phyloP scores from a whole-genome alignment of 2,888 invertebrate genomes.

The Eupithecia vulgata region DNA sequence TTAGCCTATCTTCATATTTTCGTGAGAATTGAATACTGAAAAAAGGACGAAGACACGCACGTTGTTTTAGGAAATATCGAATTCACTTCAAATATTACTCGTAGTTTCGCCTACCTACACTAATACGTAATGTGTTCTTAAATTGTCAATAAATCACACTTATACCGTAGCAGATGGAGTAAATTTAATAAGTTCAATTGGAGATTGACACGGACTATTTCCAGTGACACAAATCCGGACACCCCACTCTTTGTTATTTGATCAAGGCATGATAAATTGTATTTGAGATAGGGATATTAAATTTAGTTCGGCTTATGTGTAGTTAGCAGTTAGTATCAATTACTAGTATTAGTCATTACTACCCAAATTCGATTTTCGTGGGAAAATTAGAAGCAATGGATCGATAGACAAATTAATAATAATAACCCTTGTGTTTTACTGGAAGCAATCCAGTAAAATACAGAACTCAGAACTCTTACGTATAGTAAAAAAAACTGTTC shows the following conservation, averaged over 20 bases:
- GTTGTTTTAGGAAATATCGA: neutral
- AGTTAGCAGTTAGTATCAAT: neutral
- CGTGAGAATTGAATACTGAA: neutral
- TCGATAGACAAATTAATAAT: neutral
- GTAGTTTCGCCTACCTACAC: constrained; percentile 5
- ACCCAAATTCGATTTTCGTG: neutral
- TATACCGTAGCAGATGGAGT: constrained; percentile 57
- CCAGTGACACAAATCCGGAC: constrained; percentile 63
- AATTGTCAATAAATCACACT: constrained; percentile 66
- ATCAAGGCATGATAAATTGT: constrained; percentile 51
- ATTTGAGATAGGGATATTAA: constrained; percentile 41
- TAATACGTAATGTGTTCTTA: constrained; percentile 36
- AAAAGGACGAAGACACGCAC: neutral
- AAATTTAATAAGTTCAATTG: constrained; percentile 79
- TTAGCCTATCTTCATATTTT: neutral
- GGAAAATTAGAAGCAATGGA: neutral
- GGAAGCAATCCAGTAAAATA: neutral
- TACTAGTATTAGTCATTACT: neutral
- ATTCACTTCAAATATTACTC: neutral
- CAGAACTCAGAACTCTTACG: no score
- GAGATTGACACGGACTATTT: constrained; percentile 72
- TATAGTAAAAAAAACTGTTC: no score
- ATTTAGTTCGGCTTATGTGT: constrained; percentile 20
- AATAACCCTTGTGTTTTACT: neutral
- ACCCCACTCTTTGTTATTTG: constrained; percentile 61